A percentile compares a stretch with the other conserved stretches of the same genome.
Conservation (phyloP, 2,888 invertebrate genomes). For the Hydrotaea cyrtoneurina region DNA sequence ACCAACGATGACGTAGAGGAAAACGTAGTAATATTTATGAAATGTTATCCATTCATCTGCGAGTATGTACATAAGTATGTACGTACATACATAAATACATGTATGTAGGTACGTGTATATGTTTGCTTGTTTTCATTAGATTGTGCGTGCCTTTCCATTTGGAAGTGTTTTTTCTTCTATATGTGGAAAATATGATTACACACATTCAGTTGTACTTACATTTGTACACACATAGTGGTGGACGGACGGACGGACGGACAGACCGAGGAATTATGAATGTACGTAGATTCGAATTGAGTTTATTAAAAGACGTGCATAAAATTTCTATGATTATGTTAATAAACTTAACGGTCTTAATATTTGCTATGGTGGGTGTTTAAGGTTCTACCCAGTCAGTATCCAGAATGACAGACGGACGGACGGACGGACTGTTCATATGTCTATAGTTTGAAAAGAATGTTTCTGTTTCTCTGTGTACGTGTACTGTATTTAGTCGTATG, state of each 20-base stretch:
- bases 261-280: background rate
- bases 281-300: slow-evolving; percentile 25
- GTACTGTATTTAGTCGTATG: background rate
- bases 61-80: background rate
- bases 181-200: background rate
- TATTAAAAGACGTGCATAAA: slow-evolving; percentile 56
- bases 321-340: slow-evolving; percentile 64
- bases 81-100: background rate
- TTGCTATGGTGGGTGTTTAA: background rate
- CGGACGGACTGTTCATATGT: background rate
- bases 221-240: background rate
- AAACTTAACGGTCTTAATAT: slow-evolving; percentile 60
- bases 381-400: background rate
- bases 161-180: background rate
- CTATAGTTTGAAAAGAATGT: background rate
- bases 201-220: background rate
- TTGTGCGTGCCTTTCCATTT: slow-evolving; percentile 13
- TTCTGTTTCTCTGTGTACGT: background rate
- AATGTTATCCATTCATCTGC: slow-evolving; percentile 13
- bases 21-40: slow-evolving; percentile 23
- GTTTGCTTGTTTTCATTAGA: background rate
- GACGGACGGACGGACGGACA: too few relatives aligned
- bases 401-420: background rate
- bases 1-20: slow-evolving; percentile 6
- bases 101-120: background rate